These are phyloP conservation scores for Galerucella pusilla DNA, from an alignment of 2,888 invertebrate species.

Conservation along the genomic window DNA sequence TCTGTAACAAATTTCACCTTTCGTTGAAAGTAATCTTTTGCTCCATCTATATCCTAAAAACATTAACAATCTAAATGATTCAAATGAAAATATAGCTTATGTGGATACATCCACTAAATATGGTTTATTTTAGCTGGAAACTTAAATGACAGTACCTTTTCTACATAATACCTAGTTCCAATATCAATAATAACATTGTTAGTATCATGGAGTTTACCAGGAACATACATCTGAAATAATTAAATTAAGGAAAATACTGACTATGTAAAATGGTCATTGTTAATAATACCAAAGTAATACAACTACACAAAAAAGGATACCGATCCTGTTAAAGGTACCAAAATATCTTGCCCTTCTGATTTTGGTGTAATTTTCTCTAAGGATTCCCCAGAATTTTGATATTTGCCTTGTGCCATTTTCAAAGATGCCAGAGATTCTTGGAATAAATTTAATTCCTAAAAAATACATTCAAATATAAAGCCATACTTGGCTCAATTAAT, in stretches of 20 bases:
- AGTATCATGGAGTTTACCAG: constrained; percentile 86
- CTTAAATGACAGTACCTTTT: constrained; percentile 75
- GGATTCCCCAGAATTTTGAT: constrained; percentile 87
- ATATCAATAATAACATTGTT: constrained; percentile 93
- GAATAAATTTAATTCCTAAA: constrained; percentile 86
- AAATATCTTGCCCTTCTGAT: constrained; percentile 82
- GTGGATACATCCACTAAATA: too few species aligned
- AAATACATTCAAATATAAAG: constrained; percentile 43
- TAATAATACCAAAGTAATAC: background rate
- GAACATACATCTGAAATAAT: constrained; percentile 85
- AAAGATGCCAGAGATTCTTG: constrained; percentile 90
- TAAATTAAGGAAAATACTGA: constrained; percentile 43
- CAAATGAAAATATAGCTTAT: too few species aligned
- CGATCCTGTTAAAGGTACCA: constrained; percentile 95
- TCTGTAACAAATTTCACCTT: constrained; percentile 91
- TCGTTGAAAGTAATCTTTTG: constrained; percentile 92
- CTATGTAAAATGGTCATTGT: constrained; percentile 4
- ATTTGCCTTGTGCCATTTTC: constrained; percentile 91
- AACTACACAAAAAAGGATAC: constrained; percentile 65
- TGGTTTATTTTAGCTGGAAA: background rate
- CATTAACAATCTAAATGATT: background rate
- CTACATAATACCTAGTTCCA: constrained; percentile 96
- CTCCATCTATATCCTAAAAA: constrained; percentile 77
- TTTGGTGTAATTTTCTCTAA: constrained; percentile 82
- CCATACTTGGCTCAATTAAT: constrained; percentile 3